phyloP scores from a whole-genome alignment of 2,888 invertebrate genomes.

The Cryptocephalus primarius region DNA sequence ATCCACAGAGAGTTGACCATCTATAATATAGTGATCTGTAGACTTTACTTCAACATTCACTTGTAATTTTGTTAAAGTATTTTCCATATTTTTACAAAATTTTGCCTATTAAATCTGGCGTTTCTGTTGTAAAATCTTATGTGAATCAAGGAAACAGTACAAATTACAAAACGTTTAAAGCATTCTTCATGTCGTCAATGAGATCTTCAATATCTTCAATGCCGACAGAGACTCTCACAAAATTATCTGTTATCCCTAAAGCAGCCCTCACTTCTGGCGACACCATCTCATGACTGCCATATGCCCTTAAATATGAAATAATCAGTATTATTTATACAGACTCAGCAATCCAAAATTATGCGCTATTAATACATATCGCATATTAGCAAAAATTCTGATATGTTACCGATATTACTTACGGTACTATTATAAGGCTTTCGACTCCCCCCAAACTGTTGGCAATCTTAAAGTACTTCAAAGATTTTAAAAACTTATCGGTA shows the following conservation, averaged over 20 bases:
- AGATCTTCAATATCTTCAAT: slow-evolving; percentile 81
- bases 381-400: not conserved
- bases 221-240: slow-evolving; percentile 83
- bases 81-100: too few relatives aligned
- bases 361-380: too few relatives aligned
- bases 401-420: slow-evolving; percentile 41
- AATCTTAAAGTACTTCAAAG: slow-evolving; percentile 69
- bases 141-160: too few relatives aligned
- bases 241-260: slow-evolving; percentile 72
- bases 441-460: slow-evolving; percentile 95
- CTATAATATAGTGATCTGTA: too few relatives aligned
- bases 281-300: slow-evolving; percentile 92
- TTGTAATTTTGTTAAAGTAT: too few relatives aligned
- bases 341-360: too few relatives aligned
- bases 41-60: too few relatives aligned
- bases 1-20: too few relatives aligned
- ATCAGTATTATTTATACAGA: too few relatives aligned
- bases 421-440: slow-evolving; percentile 89
- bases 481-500: slow-evolving; percentile 60
- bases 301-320: slow-evolving; percentile 43
- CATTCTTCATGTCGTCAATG: slow-evolving; percentile 70
- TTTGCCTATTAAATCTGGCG: too few relatives aligned
- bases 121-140: too few relatives aligned
- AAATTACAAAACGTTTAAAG: slow-evolving; percentile 41
- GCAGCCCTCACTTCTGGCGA: slow-evolving; percentile 58